Conservation (phyloP, 2,113 vertebrate species). For the Cranoglanis bouderius region DNA sequence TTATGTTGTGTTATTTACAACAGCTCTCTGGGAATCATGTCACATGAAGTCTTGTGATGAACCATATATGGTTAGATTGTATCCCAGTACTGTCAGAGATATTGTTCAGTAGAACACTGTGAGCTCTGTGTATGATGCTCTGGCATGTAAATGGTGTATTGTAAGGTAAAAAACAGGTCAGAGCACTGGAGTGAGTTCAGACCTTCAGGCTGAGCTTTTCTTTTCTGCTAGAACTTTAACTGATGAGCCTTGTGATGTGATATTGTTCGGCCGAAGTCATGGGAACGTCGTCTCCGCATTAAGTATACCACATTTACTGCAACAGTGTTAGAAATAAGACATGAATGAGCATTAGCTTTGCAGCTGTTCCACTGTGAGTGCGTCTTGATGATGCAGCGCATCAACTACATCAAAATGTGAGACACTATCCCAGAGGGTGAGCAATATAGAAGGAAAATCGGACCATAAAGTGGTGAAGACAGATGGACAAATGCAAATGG, state of each 20-base stretch:
- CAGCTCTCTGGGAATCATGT: not conserved
- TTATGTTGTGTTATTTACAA: not conserved
- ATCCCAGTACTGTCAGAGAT: not conserved
- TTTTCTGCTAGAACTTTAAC: conserved; percentile 6
- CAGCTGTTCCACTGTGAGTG: not conserved
- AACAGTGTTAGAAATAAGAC: not conserved
- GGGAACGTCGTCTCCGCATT: not conserved
- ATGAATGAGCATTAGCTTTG: not conserved
- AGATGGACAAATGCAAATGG: conserved; percentile 33
- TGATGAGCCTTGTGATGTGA: conserved; percentile 8
- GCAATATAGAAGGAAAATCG: not conserved
- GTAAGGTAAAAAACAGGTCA: conserved; percentile 19
- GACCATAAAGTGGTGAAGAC: not conserved
- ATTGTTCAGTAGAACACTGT: conserved; percentile 18
- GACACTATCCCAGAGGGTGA: no score
- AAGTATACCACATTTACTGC: not conserved
- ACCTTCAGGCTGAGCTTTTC: conserved; percentile 3
- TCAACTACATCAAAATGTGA: not conserved
- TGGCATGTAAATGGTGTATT: not conserved
- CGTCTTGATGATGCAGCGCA: not conserved
- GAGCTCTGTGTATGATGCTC: not conserved
- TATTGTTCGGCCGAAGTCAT: not conserved
- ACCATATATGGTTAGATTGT: not conserved
- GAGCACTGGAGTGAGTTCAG: not conserved
- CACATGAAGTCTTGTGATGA: conserved; percentile 28